phyloP scores from a whole-genome alignment of 2,113 vertebrate genomes.

The Hypomesus transpacificus region DNA sequence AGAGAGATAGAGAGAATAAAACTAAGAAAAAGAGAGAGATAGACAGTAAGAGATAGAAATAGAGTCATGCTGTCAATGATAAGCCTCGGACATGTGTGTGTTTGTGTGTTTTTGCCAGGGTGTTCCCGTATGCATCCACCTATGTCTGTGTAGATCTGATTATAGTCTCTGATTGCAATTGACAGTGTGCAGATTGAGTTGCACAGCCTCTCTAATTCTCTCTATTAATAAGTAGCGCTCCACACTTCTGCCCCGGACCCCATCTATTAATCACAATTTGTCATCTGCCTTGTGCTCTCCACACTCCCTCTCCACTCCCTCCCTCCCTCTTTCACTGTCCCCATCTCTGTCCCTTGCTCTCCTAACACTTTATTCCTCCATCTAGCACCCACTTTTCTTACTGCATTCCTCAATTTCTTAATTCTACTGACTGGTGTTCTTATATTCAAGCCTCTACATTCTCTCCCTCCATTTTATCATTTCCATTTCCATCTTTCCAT shows the following conservation, averaged over 20 bases:
- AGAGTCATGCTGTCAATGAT: conserved; percentile 35
- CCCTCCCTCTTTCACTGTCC: background rate
- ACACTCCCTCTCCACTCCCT: conserved; percentile 6
- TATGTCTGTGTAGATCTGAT: conserved; percentile 67
- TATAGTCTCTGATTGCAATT: conserved; percentile 72
- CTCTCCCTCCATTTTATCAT: conserved; percentile 8
- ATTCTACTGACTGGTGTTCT: conserved; percentile 1
- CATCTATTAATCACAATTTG: conserved; percentile 83
- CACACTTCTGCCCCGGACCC: conserved; percentile 75
- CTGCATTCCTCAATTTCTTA: too few species aligned
- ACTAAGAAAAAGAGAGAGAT: conserved; percentile 23
- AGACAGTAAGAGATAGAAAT: conserved; percentile 26
- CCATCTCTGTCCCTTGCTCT: conserved; percentile 16
- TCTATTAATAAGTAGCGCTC: conserved; percentile 78
- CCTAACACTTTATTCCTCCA: conserved; percentile 17
- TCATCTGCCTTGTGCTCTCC: conserved; percentile 66
- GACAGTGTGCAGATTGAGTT: conserved; percentile 78
- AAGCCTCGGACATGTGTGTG: conserved; percentile 12
- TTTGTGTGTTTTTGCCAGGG: background rate
- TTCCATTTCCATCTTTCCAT: conserved; percentile 20
- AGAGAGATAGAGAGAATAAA: conserved; percentile 16
- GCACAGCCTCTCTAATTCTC: conserved; percentile 75
- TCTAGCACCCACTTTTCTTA: too few species aligned
- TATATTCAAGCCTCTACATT: conserved; percentile 44
- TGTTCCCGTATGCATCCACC: conserved; percentile 29